Conservation (phyloP, 2,113 vertebrate species). For the Dipodomys spectabilis region DNA sequence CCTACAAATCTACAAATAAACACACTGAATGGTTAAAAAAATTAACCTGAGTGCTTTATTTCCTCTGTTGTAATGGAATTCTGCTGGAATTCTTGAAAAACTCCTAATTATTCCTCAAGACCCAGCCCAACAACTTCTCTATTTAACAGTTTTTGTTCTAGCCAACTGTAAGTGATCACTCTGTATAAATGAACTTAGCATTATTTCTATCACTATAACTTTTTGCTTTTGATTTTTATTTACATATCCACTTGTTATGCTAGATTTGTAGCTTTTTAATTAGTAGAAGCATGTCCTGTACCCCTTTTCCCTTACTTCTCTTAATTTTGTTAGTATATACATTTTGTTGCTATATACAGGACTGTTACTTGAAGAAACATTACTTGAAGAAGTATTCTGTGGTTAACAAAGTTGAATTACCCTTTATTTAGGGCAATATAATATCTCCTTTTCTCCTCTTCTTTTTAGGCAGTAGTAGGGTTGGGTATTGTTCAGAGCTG, state of each 20-base stretch:
- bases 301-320: no score
- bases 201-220: background rate
- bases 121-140: background rate
- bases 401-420: no score
- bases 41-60: background rate
- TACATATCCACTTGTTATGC: background rate
- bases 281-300: background rate
- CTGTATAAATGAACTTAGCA: background rate
- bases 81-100: background rate
- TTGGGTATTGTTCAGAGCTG: no score
- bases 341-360: no score
- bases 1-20: no score
- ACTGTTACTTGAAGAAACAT: no score
- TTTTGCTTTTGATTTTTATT: background rate
- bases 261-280: background rate
- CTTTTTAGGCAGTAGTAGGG: no score
- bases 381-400: no score
- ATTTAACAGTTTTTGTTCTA: background rate
- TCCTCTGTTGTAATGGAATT: background rate
- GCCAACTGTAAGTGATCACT: background rate
- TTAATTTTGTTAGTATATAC: no score
- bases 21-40: no score
- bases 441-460: no score
- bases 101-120: background rate
- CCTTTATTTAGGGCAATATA: background rate